These are phyloP conservation scores for Epiblema foenella DNA, from an alignment of 2,888 invertebrate species.

Conservation along the genomic window DNA sequence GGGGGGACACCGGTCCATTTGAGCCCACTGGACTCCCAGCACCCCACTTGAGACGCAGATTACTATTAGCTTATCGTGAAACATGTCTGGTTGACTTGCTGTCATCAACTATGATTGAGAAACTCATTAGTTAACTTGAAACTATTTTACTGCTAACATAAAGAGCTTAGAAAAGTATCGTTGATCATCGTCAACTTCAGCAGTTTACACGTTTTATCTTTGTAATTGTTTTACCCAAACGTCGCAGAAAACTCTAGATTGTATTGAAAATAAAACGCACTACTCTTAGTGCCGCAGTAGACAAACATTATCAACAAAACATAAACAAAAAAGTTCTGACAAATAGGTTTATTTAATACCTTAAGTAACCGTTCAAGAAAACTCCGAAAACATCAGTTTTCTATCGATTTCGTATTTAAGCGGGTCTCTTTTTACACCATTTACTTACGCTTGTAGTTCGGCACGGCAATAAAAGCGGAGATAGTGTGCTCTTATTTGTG, in stretches of 20 bases:
- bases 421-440: slow-evolving; percentile 65
- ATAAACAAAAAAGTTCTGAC: background rate
- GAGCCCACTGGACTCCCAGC: slow-evolving; percentile 54
- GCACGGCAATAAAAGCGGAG: slow-evolving; percentile 73
- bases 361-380: background rate
- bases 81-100: slow-evolving; percentile 40
- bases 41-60: slow-evolving; percentile 60
- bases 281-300: background rate
- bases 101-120: slow-evolving; percentile 42
- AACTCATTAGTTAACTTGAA: slow-evolving; percentile 44
- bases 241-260: slow-evolving; percentile 24
- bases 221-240: slow-evolving; percentile 37
- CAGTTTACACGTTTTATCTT: slow-evolving; percentile 33
- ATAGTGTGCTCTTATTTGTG: slow-evolving; percentile 78
- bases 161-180: slow-evolving; percentile 36
- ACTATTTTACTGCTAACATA: slow-evolving; percentile 34
- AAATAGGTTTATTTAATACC: background rate
- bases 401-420: slow-evolving; percentile 57
- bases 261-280: background rate
- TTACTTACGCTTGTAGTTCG: slow-evolving; percentile 62
- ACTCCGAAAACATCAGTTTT: slow-evolving; percentile 44
- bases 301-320: background rate
- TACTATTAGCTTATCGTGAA: slow-evolving; percentile 60
- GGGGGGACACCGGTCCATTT: slow-evolving; percentile 58
- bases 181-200: slow-evolving; percentile 41